Conservation (phyloP, 2,888 invertebrate genomes). For the Chaetogeoica ovagalla region DNA sequence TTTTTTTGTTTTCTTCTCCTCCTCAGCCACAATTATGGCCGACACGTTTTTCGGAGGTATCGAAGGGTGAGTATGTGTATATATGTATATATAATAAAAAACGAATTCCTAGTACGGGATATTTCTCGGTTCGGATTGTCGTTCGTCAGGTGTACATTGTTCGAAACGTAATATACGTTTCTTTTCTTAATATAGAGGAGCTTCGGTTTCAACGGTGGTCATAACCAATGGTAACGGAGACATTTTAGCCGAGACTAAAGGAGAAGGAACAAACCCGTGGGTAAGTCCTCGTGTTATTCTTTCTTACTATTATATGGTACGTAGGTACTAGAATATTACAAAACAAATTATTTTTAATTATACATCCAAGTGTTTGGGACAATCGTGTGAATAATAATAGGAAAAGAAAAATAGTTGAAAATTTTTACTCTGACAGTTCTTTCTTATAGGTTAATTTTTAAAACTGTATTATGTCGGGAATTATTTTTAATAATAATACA, state of each 20-base stretch:
- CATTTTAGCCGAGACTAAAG: conserved; percentile 69
- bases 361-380: too few species aligned
- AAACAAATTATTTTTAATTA: neutral
- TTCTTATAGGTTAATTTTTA: too few species aligned
- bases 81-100: neutral
- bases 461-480: too few species aligned
- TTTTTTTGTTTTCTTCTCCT: neutral
- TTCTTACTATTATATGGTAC: neutral
- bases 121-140: neutral
- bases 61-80: conserved; percentile 57
- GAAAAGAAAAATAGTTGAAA: too few species aligned
- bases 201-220: conserved; percentile 79
- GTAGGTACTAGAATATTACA: neutral
- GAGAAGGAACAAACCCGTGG: conserved; percentile 82
- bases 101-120: neutral
- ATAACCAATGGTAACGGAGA: conserved; percentile 74
- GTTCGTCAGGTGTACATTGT: too few species aligned
- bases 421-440: too few species aligned
- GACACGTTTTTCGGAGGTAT: conserved; percentile 57
- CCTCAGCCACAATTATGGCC: conserved; percentile 43
- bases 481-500: too few species aligned
- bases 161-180: neutral
- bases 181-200: conserved; percentile 68
- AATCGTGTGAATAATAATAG: too few species aligned
- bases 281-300: conserved; percentile 59